Evolutionary conservation across 2,113 vertebrate species (phyloP).

Genomic region (Neofelis nebulosa): DNA sequence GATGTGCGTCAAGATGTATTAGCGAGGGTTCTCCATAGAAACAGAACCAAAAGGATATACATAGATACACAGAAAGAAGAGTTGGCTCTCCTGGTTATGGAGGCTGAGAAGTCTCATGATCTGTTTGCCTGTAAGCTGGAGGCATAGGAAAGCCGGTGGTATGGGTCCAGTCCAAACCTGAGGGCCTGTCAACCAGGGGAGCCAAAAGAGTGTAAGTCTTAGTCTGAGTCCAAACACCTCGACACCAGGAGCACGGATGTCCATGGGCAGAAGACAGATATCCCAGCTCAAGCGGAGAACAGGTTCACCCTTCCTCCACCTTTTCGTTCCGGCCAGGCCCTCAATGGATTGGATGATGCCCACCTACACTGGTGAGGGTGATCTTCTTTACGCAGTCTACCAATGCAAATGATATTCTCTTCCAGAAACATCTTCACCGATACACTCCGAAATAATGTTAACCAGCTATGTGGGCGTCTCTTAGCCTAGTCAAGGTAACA

Average conservation of each 20-base stretch:
- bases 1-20: not conserved
- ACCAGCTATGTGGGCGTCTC: not conserved
- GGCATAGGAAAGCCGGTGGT: not conserved
- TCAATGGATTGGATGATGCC: not conserved
- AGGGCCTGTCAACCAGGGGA: not conserved
- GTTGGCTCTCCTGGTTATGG: not conserved
- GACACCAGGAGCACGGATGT: not conserved
- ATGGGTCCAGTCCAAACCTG: not conserved
- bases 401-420: not conserved
- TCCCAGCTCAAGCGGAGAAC: not conserved
- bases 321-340: not conserved
- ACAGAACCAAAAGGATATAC: not conserved
- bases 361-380: not conserved
- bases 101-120: too few species aligned
- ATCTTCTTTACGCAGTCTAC: not conserved
- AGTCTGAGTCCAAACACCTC: not conserved
- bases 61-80: not conserved
- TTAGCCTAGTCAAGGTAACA: not conserved
- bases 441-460: not conserved
- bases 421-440: not conserved
- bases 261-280: not conserved
- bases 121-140: not conserved
- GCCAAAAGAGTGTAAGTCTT: not conserved
- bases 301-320: not conserved
- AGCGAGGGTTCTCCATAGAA: not conserved